These are phyloP conservation scores for Xestia sexstrigata DNA, from an alignment of 2,888 invertebrate species.

Conservation along the genomic window DNA sequence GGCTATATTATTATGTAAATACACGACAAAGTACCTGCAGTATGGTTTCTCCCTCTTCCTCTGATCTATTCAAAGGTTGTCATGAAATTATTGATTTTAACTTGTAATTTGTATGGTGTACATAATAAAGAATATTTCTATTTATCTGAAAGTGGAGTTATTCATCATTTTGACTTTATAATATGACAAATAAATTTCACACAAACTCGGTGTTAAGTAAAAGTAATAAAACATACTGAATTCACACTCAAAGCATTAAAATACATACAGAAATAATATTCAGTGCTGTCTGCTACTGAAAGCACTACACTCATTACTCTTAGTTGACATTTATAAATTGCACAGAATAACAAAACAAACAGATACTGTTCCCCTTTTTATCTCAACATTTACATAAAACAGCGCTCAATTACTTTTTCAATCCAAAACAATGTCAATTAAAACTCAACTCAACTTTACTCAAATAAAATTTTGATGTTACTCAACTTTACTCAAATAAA, in stretches of 20 bases:
- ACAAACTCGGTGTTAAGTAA: not conserved
- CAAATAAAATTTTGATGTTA: conserved; percentile 55
- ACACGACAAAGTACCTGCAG: too few relatives aligned
- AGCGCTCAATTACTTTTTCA: conserved; percentile 46
- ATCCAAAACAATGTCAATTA: conserved; percentile 53
- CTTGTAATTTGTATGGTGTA: too few relatives aligned
- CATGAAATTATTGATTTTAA: too few relatives aligned
- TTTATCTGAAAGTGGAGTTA: not conserved
- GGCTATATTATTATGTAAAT: too few relatives aligned
- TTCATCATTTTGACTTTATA: not conserved
- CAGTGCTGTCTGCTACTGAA: not conserved
- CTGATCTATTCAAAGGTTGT: too few relatives aligned
- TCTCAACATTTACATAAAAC: conserved; percentile 43
- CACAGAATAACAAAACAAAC: conserved; percentile 44
- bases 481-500: too few relatives aligned
- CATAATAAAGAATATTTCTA: too few relatives aligned
- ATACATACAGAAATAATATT: conserved; percentile 12
- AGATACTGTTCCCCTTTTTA: conserved; percentile 34
- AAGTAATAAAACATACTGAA: not conserved
- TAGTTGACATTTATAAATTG: conserved; percentile 41
- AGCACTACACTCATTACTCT: conserved; percentile 30
- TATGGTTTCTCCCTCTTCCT: too few relatives aligned
- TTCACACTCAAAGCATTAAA: not conserved
- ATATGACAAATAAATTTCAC: not conserved
- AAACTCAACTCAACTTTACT: conserved; percentile 44